Evolutionary conservation across 2,888 invertebrate genomes (phyloP).

Genomic region (Caenorhabditis sulstoni): DNA sequence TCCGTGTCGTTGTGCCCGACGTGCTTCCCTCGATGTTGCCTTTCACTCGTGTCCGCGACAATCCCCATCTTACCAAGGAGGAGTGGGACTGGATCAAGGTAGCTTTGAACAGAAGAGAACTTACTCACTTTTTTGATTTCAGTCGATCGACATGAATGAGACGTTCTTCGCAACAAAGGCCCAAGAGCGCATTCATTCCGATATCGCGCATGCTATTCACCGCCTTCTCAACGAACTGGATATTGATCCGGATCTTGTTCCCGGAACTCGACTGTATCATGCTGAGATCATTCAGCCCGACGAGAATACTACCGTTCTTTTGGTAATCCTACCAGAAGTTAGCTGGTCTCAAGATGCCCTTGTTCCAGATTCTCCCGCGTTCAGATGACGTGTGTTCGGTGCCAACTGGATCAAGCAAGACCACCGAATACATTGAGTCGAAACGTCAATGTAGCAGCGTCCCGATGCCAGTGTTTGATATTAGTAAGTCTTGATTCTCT

Average conservation of each 20-base stretch:
- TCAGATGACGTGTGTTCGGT: conserved; percentile 88
- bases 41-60: conserved; percentile 92
- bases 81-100: conserved; percentile 89
- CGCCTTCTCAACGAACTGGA: conserved; percentile 74
- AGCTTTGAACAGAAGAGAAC: neutral
- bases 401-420: conserved; percentile 84
- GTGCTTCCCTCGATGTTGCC: conserved; percentile 95
- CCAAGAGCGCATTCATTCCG: conserved; percentile 81
- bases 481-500: conserved; percentile 81
- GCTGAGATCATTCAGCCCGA: conserved; percentile 94
- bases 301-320: conserved; percentile 91
- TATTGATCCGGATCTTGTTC: conserved; percentile 82
- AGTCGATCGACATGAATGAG: conserved; percentile 65
- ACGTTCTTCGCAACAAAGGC: conserved; percentile 73
- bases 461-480: conserved; percentile 89
- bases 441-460: conserved; percentile 90
- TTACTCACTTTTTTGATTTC: too few relatives aligned
- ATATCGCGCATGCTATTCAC: conserved; percentile 64
- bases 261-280: conserved; percentile 92
- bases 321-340: conserved; percentile 84
- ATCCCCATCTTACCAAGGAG: conserved; percentile 93
- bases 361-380: conserved; percentile 71
- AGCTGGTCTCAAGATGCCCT: too few relatives aligned
- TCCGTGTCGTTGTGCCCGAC: conserved; percentile 89
- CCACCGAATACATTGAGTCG: conserved; percentile 84